Percentiles rank a stretch among this genome's conserved stretches.
These are phyloP conservation scores for Lysiphlebus fabarum DNA, from an alignment of 1,140 invertebrate genomes.

Conservation along the genomic window DNA sequence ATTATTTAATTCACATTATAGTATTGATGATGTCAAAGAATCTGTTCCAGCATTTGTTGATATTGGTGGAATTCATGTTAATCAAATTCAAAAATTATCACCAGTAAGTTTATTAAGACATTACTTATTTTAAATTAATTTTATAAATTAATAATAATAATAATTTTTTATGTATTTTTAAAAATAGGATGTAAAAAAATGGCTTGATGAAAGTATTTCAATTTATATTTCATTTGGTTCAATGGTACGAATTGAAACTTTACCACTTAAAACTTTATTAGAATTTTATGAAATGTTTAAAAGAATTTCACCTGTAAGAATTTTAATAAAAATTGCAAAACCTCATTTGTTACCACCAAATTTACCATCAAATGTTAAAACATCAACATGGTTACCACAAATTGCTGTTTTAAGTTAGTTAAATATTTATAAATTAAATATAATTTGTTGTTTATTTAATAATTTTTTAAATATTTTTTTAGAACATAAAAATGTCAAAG, in stretches of 20 bases:
- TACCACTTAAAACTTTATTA: constrained; percentile 38
- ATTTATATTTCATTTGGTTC: constrained; percentile 55
- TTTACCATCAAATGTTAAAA: constrained; percentile 57
- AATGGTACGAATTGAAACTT: constrained; percentile 40
- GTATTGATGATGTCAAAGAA: constrained; percentile 52
- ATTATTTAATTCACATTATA: constrained; percentile 59
- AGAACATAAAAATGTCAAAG: constrained; percentile 42
- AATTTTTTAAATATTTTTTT: neutral
- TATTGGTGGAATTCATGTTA: constrained; percentile 60
- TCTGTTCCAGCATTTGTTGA: constrained; percentile 55
- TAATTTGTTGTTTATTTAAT: no score
- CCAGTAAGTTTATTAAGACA: constrained; percentile 33
- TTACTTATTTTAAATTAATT: no score
- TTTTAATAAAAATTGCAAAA: constrained; percentile 59
- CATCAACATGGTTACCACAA: constrained; percentile 65
- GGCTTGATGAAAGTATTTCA: constrained; percentile 53
- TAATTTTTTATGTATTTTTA: constrained; percentile 4
- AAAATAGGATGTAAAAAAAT: constrained; percentile 59
- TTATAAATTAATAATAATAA: no score
- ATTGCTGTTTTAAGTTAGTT: constrained; percentile 55
- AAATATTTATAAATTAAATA: no score
- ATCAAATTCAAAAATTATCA: constrained; percentile 31
- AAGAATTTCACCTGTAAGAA: constrained; percentile 54
- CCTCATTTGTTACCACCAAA: constrained; percentile 38
- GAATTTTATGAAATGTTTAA: constrained; percentile 55